phyloP scores from a whole-genome alignment of 1,140 invertebrate species.

The Sitobion miscanthi region DNA sequence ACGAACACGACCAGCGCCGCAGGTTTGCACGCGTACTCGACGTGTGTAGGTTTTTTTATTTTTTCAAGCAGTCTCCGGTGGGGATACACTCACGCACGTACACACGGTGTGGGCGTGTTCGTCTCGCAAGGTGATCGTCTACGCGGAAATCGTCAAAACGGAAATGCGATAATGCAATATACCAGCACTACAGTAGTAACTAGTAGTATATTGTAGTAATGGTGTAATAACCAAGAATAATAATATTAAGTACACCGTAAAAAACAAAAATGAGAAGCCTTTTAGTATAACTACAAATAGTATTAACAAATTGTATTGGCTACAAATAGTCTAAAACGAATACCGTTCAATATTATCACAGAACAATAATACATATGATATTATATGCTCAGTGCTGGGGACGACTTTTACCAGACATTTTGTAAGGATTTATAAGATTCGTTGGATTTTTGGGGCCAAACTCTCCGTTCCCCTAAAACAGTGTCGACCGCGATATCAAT shows the following conservation, averaged over 20 bases:
- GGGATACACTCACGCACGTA: neutral
- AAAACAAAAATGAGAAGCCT: neutral
- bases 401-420: neutral
- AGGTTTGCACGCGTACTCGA: neutral
- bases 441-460: neutral
- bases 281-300: neutral
- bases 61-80: neutral
- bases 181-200: neutral
- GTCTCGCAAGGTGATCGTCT: constrained; percentile 33
- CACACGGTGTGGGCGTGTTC: neutral
- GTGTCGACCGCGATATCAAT: neutral
- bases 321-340: neutral
- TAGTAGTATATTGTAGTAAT: neutral
- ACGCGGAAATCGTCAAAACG: constrained; percentile 38
- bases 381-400: neutral
- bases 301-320: neutral
- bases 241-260: neutral
- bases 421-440: neutral
- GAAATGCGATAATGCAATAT: neutral
- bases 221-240: neutral
- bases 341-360: neutral
- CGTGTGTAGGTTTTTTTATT: neutral
- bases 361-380: no score
- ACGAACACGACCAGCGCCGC: neutral
- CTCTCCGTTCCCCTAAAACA: neutral